A percentile compares a stretch with the other conserved stretches of the same genome.
phyloP scores from a whole-genome alignment of 2,113 vertebrate genomes.

The Procavia capensis region DNA sequence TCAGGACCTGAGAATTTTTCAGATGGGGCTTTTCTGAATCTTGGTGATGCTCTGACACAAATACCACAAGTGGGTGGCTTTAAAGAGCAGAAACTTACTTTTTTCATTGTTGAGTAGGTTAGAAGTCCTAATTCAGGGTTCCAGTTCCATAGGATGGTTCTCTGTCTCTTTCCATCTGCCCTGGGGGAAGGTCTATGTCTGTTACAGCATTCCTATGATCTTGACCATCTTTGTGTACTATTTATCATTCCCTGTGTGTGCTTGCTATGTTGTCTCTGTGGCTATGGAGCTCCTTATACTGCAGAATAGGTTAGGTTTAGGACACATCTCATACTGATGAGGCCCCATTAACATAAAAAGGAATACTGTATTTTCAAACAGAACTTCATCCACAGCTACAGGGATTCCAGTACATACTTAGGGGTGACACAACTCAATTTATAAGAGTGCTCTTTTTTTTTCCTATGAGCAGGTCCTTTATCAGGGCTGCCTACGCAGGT shows the following conservation, averaged over 20 bases:
- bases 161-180: neutral
- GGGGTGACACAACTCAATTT: neutral
- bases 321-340: neutral
- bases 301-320: neutral
- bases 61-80: neutral
- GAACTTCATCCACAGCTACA: neutral
- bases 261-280: no score
- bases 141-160: no score
- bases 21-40: neutral
- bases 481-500: neutral
- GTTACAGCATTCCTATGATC: no score
- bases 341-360: neutral
- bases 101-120: neutral
- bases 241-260: no score
- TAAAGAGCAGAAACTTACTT: neutral
- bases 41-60: no score
- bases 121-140: neutral
- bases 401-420: neutral
- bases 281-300: neutral
- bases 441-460: neutral
- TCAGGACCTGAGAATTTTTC: neutral
- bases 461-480: neutral
- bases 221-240: no score
- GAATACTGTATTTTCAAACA: neutral
- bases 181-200: no score